Percentiles rank a stretch among this genome's conserved stretches.
phyloP scores from a whole-genome alignment of 2,888 invertebrate species.

The Drosophila engyochracea region DNA sequence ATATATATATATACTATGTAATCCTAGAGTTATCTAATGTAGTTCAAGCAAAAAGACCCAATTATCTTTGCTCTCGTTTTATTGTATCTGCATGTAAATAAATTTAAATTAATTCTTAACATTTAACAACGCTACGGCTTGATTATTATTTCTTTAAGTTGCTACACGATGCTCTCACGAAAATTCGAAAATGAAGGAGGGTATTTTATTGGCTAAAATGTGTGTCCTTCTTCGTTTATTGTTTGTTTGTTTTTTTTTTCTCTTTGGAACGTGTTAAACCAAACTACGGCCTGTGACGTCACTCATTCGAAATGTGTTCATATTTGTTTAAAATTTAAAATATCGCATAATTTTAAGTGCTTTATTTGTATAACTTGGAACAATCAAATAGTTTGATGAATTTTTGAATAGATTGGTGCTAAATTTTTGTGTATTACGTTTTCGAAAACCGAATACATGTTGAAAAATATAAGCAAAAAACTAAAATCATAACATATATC shows the following conservation, averaged over 20 bases:
- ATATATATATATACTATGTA: slow-evolving; percentile 41
- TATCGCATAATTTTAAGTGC: slow-evolving; percentile 71
- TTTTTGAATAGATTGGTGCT: slow-evolving; percentile 84
- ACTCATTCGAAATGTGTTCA: slow-evolving; percentile 68
- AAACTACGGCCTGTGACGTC: slow-evolving; percentile 32
- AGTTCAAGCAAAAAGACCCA: slow-evolving; percentile 79
- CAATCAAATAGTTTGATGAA: slow-evolving; percentile 83
- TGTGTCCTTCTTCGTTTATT: slow-evolving; percentile 4
- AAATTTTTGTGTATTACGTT: slow-evolving; percentile 77
- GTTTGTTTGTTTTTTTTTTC: neutral
- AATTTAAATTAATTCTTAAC: slow-evolving; percentile 73
- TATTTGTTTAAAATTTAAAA: slow-evolving; percentile 51
- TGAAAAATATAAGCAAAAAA: slow-evolving; percentile 38
- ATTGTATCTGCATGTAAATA: slow-evolving; percentile 79
- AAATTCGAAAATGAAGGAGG: slow-evolving; percentile 10
- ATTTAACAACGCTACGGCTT: slow-evolving; percentile 60
- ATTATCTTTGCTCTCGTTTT: slow-evolving; percentile 71
- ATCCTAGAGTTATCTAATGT: slow-evolving; percentile 68
- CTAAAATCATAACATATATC: slow-evolving; percentile 37
- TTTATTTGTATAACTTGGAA: slow-evolving; percentile 81
- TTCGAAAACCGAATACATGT: slow-evolving; percentile 49
- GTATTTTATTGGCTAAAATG: slow-evolving; percentile 9
- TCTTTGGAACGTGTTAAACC: slow-evolving; percentile 25
- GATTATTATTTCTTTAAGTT: slow-evolving; percentile 71
- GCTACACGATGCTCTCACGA: slow-evolving; percentile 36